A percentile compares a stretch with the other conserved stretches of the same genome.
Conservation (phyloP, 2,113 vertebrate species). For the Microtus ochrogaster region DNA sequence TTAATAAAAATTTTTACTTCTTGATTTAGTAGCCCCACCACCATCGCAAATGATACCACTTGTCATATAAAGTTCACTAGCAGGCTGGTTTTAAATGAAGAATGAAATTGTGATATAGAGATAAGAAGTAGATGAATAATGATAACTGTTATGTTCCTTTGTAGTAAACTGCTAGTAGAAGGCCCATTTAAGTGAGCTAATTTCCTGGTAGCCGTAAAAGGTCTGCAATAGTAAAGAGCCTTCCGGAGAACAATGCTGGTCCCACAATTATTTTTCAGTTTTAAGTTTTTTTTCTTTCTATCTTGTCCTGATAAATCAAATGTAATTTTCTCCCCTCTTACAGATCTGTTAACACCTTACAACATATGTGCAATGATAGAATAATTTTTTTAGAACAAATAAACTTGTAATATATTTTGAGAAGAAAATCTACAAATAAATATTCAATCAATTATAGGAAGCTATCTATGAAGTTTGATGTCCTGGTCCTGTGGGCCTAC, state of each 20-base stretch:
- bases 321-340: slow-evolving; percentile 17
- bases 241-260: slow-evolving; percentile 22
- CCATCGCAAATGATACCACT: slow-evolving; percentile 20
- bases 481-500: not conserved
- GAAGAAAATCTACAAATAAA: not conserved
- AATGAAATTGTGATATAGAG: slow-evolving; percentile 33
- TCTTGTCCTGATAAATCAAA: slow-evolving; percentile 26
- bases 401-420: not conserved
- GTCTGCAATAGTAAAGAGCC: slow-evolving; percentile 55
- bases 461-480: not conserved
- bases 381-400: not conserved
- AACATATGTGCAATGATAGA: not conserved
- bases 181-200: slow-evolving; percentile 56
- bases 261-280: slow-evolving; percentile 23
- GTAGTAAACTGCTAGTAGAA: not conserved
- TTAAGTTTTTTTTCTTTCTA: not conserved
- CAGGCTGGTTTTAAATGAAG: slow-evolving; percentile 75
- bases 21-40: slow-evolving; percentile 51
- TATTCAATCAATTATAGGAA: not conserved
- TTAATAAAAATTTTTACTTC: slow-evolving; percentile 26
- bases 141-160: not conserved
- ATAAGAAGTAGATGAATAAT: slow-evolving; percentile 56
- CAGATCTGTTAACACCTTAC: not conserved
- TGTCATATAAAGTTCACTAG: slow-evolving; percentile 6
- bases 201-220: slow-evolving; percentile 68